Evolutionary conservation across 2,888 invertebrate species (phyloP).

Genomic region (Mactromeris polynyma): DNA sequence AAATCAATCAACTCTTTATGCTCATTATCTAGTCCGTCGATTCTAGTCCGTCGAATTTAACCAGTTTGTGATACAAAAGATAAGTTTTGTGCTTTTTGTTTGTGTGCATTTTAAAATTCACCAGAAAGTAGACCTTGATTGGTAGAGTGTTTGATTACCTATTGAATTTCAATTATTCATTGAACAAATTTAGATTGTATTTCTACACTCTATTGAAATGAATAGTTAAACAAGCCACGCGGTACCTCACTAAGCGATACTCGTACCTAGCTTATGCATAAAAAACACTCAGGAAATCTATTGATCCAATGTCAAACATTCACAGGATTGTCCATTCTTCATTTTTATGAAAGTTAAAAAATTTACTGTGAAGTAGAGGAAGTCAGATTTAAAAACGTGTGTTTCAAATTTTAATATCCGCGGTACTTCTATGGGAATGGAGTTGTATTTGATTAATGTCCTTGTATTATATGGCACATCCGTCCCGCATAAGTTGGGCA

Average conservation of each 20-base stretch:
- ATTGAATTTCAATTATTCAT: not conserved
- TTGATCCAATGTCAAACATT: not conserved
- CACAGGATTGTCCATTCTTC: not conserved
- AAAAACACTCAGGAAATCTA: constrained; percentile 1
- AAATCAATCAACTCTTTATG: not conserved
- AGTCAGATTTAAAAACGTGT: not conserved
- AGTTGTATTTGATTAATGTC: too few species aligned
- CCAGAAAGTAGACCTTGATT: not conserved
- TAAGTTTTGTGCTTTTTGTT: not conserved
- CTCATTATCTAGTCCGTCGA: not conserved
- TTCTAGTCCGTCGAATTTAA: not conserved
- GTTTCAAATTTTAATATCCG: not conserved
- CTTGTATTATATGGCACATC: too few species aligned
- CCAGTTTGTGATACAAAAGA: not conserved
- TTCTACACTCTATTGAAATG: not conserved
- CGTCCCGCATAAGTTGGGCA: too few species aligned
- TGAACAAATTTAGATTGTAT: not conserved
- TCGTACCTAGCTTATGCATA: not conserved
- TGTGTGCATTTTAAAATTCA: not conserved
- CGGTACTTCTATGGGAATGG: not conserved
- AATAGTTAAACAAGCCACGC: not conserved
- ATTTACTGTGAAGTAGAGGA: not conserved
- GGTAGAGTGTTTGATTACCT: not conserved
- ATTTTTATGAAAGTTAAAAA: not conserved
- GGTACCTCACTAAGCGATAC: not conserved